A percentile compares a stretch with the other conserved stretches of the same genome.
These are phyloP conservation scores for Plestiodon gilberti DNA, from an alignment of 2,113 vertebrate species.

Conservation along the genomic window DNA sequence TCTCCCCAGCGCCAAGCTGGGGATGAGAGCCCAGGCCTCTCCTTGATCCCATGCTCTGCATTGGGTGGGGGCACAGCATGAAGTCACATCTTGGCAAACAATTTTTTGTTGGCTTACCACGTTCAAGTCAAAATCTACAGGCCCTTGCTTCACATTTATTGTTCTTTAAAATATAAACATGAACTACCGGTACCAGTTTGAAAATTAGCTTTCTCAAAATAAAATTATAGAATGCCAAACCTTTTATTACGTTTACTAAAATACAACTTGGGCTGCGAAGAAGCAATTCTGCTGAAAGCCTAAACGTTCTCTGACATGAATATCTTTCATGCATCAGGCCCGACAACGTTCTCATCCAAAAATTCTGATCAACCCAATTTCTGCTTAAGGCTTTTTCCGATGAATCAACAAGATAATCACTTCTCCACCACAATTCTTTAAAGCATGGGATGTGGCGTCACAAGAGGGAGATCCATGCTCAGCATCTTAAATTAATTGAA, in stretches of 20 bases:
- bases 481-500: not conserved
- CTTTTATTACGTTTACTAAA: not conserved
- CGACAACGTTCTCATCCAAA: not conserved
- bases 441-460: not conserved
- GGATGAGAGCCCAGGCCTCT: too few relatives aligned
- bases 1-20: too few relatives aligned
- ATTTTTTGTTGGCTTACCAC: too few relatives aligned
- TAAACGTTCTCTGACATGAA: not conserved
- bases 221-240: not conserved
- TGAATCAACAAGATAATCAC: not conserved
- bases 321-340: not conserved
- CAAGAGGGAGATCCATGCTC: not conserved
- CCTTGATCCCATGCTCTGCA: too few relatives aligned
- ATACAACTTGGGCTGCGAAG: not conserved
- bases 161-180: not conserved
- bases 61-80: too few relatives aligned
- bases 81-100: too few relatives aligned
- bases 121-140: too few relatives aligned
- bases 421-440: not conserved
- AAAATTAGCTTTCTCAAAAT: not conserved
- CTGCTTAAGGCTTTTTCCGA: not conserved
- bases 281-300: not conserved
- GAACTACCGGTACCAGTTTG: not conserved
- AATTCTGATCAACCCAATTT: not conserved
- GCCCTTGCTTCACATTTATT: too few relatives aligned